Conservation (phyloP, 2,888 invertebrate genomes). For the Ceraclea dissimilis region DNA sequence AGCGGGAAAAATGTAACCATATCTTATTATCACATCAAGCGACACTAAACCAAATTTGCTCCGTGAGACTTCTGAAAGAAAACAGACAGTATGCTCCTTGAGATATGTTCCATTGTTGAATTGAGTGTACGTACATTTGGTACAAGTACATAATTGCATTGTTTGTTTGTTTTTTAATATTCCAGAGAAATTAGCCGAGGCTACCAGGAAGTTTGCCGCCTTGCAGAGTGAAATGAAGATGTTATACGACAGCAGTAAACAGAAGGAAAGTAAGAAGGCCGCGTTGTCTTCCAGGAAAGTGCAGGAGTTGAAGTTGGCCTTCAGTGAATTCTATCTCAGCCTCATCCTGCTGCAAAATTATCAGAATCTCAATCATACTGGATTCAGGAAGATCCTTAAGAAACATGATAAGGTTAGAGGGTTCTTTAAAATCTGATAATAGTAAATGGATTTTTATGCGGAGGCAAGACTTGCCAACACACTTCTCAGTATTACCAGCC, state of each 20-base stretch:
- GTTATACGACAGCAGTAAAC: conserved; percentile 48
- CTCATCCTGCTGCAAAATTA: conserved; percentile 96
- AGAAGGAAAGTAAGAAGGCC: conserved; percentile 42
- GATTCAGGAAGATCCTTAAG: conserved; percentile 97
- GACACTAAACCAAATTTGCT: no score
- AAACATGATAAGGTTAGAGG: conserved; percentile 93
- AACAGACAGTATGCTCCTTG: no score
- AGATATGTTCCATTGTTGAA: no score
- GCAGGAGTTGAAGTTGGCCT: conserved; percentile 90
- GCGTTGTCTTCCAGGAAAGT: conserved; percentile 69
- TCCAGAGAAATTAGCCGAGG: conserved; percentile 92
- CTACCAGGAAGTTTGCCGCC: conserved; percentile 87
- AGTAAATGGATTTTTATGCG: no score
- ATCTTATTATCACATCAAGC: no score
- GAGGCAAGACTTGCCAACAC: no score
- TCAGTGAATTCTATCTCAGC: conserved; percentile 97
- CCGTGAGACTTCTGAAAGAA: no score
- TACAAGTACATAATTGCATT: not conserved
- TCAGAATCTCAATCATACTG: conserved; percentile 96
- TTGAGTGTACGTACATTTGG: no score
- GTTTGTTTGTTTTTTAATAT: not conserved
- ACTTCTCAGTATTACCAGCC: no score
- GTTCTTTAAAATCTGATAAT: no score
- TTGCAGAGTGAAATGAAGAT: conserved; percentile 78
- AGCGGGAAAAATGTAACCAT: no score